Conservation (phyloP, 92 coral and sea anemone genomes). For the Epizoanthus fatuus region DNA sequence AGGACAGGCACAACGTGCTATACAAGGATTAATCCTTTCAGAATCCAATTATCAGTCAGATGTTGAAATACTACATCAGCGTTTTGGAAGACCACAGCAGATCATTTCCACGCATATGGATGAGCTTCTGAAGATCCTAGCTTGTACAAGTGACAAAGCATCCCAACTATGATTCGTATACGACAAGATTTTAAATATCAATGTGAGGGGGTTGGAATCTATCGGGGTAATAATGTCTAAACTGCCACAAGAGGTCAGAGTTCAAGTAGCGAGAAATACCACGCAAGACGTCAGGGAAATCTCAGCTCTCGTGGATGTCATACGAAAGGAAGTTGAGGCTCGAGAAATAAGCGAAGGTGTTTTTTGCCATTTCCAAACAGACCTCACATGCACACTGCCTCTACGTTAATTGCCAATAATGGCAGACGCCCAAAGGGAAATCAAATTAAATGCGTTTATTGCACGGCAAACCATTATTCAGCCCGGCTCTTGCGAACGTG, state of each 20-base stretch:
- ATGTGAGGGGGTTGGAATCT: conserved; percentile 32
- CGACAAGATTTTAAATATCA: conserved; percentile 56
- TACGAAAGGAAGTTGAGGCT: conserved; percentile 65
- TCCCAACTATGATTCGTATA: conserved; percentile 63
- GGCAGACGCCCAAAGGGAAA: neutral
- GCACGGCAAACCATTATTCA: conserved; percentile 63
- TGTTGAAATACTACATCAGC: conserved; percentile 30
- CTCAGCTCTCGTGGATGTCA: conserved; percentile 43
- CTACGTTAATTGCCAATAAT: conserved; percentile 29
- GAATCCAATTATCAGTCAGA: conserved; percentile 50
- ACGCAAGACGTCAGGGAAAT: conserved; percentile 60
- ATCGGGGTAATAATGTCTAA: conserved; percentile 46
- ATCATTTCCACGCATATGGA: conserved; percentile 56
- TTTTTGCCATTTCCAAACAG: neutral
- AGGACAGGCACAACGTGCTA: conserved; percentile 51
- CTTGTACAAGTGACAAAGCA: conserved; percentile 38
- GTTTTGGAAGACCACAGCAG: conserved; percentile 24
- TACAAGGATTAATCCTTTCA: conserved; percentile 43
- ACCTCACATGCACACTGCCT: neutral
- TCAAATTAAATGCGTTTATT: conserved; percentile 58
- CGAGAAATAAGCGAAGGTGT: conserved; percentile 52
- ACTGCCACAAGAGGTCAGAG: conserved; percentile 55
- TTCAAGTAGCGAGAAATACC: conserved; percentile 64
- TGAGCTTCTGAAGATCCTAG: conserved; percentile 67
- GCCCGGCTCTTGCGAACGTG: conserved; percentile 63